A percentile compares a stretch with the other conserved stretches of the same genome.
These are phyloP conservation scores for Centropus unirufus DNA, from an alignment of 2,113 vertebrate species.

Conservation along the genomic window DNA sequence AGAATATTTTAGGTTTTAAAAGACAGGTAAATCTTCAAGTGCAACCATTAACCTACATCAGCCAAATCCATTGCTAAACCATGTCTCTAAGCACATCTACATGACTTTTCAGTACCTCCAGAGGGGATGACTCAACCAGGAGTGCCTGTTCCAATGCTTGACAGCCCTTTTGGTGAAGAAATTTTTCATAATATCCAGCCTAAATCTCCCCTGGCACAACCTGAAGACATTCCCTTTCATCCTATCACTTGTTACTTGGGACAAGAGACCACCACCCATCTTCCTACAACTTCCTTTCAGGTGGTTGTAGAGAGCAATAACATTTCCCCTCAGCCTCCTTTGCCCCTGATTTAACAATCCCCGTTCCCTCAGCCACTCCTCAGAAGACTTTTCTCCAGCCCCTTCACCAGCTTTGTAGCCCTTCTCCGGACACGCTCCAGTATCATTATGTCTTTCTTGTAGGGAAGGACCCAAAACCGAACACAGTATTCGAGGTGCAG, in stretches of 20 bases:
- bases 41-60: background rate
- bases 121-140: background rate
- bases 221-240: background rate
- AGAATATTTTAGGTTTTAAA: background rate
- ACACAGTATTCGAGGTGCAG: background rate
- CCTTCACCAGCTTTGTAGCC: background rate
- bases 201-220: background rate
- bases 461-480: too few relatives aligned
- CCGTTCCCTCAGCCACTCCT: background rate
- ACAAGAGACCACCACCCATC: background rate
- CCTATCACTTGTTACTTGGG: background rate
- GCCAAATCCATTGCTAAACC: background rate
- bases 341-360: background rate
- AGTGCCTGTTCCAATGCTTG: background rate
- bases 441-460: background rate
- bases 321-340: background rate
- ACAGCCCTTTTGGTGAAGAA: background rate
- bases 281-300: background rate
- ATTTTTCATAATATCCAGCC: background rate
- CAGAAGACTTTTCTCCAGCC: too few relatives aligned
- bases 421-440: background rate
- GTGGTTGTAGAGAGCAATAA: background rate
- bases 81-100: background rate
- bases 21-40: background rate
- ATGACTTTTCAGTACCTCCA: background rate